Evolutionary conservation across 2,797 vertebrate species (phyloP).

Genomic region (Etheostoma perlongum): DNA sequence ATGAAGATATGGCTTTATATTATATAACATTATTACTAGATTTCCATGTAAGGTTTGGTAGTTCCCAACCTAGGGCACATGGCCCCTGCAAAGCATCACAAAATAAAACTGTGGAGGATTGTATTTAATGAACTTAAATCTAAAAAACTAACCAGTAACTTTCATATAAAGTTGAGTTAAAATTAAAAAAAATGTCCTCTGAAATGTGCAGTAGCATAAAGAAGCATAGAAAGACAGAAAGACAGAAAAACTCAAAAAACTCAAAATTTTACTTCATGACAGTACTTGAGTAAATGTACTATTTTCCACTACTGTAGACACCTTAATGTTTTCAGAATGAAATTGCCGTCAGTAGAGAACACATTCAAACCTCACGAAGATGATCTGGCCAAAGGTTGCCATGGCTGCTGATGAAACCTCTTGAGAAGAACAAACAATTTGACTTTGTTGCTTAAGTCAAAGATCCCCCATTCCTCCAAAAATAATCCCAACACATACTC

Average conservation of each 20-base stretch:
- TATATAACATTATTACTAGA: background rate
- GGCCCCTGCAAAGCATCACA: background rate
- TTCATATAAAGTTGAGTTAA: background rate
- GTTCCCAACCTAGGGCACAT: background rate
- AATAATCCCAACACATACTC: background rate
- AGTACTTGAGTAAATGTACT: background rate
- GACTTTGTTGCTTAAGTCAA: background rate
- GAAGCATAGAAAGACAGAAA: no score
- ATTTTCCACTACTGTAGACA: background rate
- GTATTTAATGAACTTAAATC: background rate
- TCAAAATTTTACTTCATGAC: no score
- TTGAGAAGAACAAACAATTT: fast-evolving
- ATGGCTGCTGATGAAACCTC: slow-evolving; percentile 54
- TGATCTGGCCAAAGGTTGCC: slow-evolving; percentile 77
- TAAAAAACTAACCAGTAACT: background rate
- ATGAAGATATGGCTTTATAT: background rate
- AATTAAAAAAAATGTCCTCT: background rate
- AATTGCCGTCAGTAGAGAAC: background rate
- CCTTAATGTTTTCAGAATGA: background rate
- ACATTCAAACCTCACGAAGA: slow-evolving; percentile 62
- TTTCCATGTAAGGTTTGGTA: background rate
- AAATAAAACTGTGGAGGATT: background rate
- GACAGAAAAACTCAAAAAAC: background rate
- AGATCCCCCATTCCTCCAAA: background rate
- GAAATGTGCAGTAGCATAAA: background rate